These are phyloP conservation scores for Leguminivora glycinivorella DNA, from an alignment of 1,140 invertebrate genomes.

Conservation along the genomic window DNA sequence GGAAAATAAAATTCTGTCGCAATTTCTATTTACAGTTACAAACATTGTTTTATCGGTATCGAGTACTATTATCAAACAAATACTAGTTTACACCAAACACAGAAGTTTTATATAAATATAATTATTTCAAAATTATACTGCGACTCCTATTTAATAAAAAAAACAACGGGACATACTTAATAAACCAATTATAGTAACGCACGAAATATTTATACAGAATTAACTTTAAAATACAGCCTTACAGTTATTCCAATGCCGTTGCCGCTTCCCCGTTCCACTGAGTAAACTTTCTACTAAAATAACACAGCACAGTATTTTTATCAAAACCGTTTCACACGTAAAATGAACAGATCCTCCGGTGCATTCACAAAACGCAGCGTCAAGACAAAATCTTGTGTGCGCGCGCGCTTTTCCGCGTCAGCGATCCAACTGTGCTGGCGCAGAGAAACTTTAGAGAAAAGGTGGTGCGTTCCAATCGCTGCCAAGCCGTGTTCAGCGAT, in stretches of 20 bases:
- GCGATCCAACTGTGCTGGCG: conserved; percentile 56
- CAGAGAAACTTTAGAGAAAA: conserved; percentile 74
- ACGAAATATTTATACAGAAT: not conserved
- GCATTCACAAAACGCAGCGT: conserved; percentile 8
- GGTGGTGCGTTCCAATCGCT: conserved; percentile 37
- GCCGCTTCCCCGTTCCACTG: conserved; percentile 42
- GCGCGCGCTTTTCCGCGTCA: conserved; percentile 50
- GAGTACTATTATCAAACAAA: too few species aligned
- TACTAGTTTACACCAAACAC: too few species aligned
- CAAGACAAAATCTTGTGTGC: conserved; percentile 35
- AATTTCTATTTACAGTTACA: too few species aligned
- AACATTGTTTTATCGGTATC: too few species aligned
- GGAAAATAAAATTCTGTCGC: too few species aligned
- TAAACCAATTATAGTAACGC: not conserved
- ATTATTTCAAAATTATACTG: too few species aligned
- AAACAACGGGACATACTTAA: too few species aligned
- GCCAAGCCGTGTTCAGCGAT: conserved; percentile 14
- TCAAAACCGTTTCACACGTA: conserved; percentile 36
- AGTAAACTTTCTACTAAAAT: conserved; percentile 48
- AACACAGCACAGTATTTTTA: conserved; percentile 40
- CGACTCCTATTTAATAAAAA: too few species aligned
- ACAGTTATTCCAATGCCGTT: conserved; percentile 54
- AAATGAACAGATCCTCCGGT: conserved; percentile 30
- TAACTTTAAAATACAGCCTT: conserved; percentile 54
- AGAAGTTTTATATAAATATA: too few species aligned